These are phyloP conservation scores for Periophthalmodon schlosseri DNA, from an alignment of 2,113 vertebrate species.

Conservation along the genomic window DNA sequence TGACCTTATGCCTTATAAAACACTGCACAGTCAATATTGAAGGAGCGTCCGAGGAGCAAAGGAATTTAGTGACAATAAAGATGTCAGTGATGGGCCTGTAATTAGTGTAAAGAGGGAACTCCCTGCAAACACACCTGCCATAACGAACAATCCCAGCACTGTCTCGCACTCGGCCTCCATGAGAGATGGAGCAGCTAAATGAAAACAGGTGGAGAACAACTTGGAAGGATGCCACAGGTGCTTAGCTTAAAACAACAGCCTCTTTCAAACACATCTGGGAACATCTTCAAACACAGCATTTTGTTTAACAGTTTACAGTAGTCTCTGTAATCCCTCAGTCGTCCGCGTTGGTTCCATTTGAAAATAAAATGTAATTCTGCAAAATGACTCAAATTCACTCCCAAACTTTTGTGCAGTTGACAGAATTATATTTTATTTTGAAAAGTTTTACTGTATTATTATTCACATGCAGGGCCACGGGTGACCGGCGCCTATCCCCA, in stretches of 20 bases:
- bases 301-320: background rate
- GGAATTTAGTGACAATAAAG: conserved; percentile 53
- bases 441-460: too few relatives aligned
- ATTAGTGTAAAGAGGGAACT: conserved; percentile 49
- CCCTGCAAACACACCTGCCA: conserved; percentile 61
- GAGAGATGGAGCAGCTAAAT: conserved; percentile 3
- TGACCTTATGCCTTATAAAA: conserved; percentile 20
- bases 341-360: too few relatives aligned
- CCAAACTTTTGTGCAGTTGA: too few relatives aligned
- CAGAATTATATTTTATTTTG: too few relatives aligned
- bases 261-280: conserved; percentile 19
- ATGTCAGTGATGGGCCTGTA: conserved; percentile 53
- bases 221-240: conserved; percentile 26
- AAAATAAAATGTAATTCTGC: too few relatives aligned
- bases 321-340: too few relatives aligned
- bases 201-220: conserved; percentile 31
- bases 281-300: background rate
- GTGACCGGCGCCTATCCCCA: background rate
- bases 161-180: conserved; percentile 30
- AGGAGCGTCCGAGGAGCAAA: conserved; percentile 35
- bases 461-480: too few relatives aligned
- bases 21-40: conserved; percentile 13
- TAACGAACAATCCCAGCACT: conserved; percentile 55
- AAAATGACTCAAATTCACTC: too few relatives aligned
- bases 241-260: conserved; percentile 24